Evolutionary conservation across 2,113 vertebrate genomes (phyloP), one percentile per base, ranked within the genome.

Genomic region (Sceloporus undulatus): DNA sequence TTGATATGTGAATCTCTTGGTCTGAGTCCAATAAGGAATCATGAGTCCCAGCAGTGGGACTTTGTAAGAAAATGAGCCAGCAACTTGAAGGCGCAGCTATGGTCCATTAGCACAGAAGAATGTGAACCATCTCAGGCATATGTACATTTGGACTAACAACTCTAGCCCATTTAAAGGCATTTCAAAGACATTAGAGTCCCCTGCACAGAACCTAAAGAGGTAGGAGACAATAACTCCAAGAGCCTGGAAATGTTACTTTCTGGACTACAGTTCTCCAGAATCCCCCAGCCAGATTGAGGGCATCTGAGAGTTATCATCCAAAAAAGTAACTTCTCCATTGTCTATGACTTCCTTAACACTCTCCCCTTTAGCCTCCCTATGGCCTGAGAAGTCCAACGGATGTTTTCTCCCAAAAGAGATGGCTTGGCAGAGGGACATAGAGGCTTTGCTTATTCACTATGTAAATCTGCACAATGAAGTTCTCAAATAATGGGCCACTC

Each of bases 21-120:
- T 80, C 59, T 21, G 48, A 83, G 89, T 80, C 82, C 86, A 87
- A 42, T 29, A 62, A 70, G 85, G 66, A 42, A 77, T 85, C 5
- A 1, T 48, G 48, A 0, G 0, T n/a, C 79, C 75, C 83, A 0
- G 0, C 52, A 87, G 23, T 77, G 52, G 42, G n/a, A 34, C 2
- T 88, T 52, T 59, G 87, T 38, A 70, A 56, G 27, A 74, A 89
- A 85, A 81, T 79, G 83, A 40, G 70, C 34, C 56, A 79, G 54
- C 29, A 87, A 16, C 1, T 5, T 66, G 23, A 11, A 71, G 27
- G 29, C 9, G 68, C 9, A 71, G 59, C 18, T 71, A 71, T 27
- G 68, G 29, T 62, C 59, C 59, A 71, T 29, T 71, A 29, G 8
- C 25, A 29, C 25, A 71, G 1, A 1, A 23, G 54, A 73, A 13